Base-by-base conservation (phyloP, 2,888 invertebrate genomes). In the Scaptodrosophila latifasciaeformis region DNA sequence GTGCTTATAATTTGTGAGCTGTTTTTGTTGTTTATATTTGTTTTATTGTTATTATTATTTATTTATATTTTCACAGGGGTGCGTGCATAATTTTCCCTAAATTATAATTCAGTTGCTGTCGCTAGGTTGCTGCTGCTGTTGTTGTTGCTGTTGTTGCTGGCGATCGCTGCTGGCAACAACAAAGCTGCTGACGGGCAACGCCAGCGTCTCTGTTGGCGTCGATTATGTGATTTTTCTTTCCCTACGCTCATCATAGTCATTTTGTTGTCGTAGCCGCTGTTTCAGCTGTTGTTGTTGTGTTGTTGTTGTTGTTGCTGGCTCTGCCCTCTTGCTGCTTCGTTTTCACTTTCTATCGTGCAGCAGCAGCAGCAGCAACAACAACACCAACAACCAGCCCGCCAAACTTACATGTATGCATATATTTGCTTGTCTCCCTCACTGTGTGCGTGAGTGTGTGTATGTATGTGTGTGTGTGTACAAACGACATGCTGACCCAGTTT, bases 401-500 rank as follows among this genome's bases (percentile, higher is more conserved):
- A 31, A 9, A 34, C 46, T 18, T 21, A 21, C 19, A 46, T 35
- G 31, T 30, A 21, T 35, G 35, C 35, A 46, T 46, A 21, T 34
- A 46, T 46, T 17, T 34, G 27, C 27, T 27, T 43, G 27, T 12
- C n/a, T n/a, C 42, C 13, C 17, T 44, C 29, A 10, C 27, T 44
- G 44, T 29, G 15, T 7, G 19, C n/a, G 31, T 31, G 21, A 13
- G 30, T 35, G 9, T 47, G 34, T 46, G 35, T 53, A 9, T 52
- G 34, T 48, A 52, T 58, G n/a, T 56, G 44, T 62, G 60, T 69
- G 55, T 62, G 65, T 61, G 39, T 46, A 29, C 52, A 70, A 67
- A 75, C 82, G 82, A 82, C 82, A 82, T 77, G 82, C 80, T 82
- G 82, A 82, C 82, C 82, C 74, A 82, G 82, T 82, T 82, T 82